Evolutionary conservation across 53 echinoderm and acorn worm species (phyloP), one percentile per base, ranked within the genome.

Genomic region (Arbacia lixula): DNA sequence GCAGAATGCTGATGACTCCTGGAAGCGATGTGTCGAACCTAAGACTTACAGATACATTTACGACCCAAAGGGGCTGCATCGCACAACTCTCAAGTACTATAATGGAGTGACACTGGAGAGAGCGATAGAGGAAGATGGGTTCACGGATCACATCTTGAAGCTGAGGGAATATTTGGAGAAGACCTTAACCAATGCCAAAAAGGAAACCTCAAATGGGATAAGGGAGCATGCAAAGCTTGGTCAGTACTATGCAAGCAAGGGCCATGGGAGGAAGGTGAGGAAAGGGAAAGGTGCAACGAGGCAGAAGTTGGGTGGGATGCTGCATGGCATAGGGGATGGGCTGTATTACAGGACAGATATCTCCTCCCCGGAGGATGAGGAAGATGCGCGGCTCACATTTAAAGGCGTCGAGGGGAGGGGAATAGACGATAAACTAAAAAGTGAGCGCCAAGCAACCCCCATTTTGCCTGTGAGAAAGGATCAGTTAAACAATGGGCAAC

Each of bases 161-260:
- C 91, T 96, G 53, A 84, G 90, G 36, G 93, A 96, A 56, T 94
- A 96, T 67, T 88, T 96, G 52, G 93, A 96, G 50, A 93, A 83
- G 62, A 89, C 89, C 16, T 53, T 89, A 36, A 89, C 76, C 21
- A 40, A 67, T 76, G 89, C 89, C 30, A 89, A 89, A 37, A 89
- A 85, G 46, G 76, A 83, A 53, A 66, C 55, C 2, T 83, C 72
- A 10, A 52, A 74, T 31, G 63, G 74, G 40, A 73, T 51, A 49
- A 72, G 31, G 55, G 83, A 88, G 53, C 84, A 68, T 69, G 71
- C 84, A 10, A 53, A 68, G 40, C 55, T 84, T 50, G 77, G 77
- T 32, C 40, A 80, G 56, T 81, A 63, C 43, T 30, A 63, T 81
- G 65, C 82, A 6, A 64, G 28, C 5, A 49, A 46, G 46, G 6